phyloP scores from a whole-genome alignment of 1,140 invertebrate genomes.

The Leguminivora glycinivorella region DNA sequence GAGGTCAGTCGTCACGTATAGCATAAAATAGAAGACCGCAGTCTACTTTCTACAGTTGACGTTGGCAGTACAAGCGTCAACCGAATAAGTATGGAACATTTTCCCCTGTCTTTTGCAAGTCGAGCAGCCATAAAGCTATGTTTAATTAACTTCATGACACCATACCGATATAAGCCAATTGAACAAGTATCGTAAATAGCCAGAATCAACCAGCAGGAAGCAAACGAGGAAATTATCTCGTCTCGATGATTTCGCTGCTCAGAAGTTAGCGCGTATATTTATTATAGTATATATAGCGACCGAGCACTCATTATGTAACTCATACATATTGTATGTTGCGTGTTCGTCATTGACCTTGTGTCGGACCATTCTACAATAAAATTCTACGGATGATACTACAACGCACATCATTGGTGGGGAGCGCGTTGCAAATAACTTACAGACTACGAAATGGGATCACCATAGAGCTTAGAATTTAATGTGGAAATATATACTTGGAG shows the following conservation, averaged over 20 bases:
- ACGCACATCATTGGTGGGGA: not conserved
- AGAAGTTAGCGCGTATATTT: slow-evolving; percentile 16
- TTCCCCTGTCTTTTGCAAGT: not conserved
- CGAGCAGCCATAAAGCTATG: not conserved
- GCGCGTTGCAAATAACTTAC: not conserved
- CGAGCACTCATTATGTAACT: slow-evolving; percentile 25
- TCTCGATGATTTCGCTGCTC: not conserved
- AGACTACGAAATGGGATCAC: not conserved
- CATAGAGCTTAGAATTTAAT: not conserved
- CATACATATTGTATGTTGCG: slow-evolving; percentile 27
- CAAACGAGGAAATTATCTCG: slow-evolving; percentile 16
- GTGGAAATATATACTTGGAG: too few species aligned
- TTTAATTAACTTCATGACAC: slow-evolving; percentile 22
- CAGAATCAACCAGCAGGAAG: slow-evolving; percentile 9
- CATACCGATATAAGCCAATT: slow-evolving; percentile 22
- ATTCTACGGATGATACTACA: not conserved
- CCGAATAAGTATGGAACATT: too few species aligned
- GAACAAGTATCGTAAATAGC: slow-evolving; percentile 4
- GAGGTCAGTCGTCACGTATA: too few species aligned
- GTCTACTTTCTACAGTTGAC: too few species aligned
- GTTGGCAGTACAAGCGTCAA: too few species aligned
- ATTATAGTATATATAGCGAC: slow-evolving; percentile 27
- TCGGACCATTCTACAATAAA: slow-evolving; percentile 19
- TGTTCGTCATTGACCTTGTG: slow-evolving; percentile 27
- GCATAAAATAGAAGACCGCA: too few species aligned